phyloP scores from a whole-genome alignment of 2,797 vertebrate genomes.

The Diplodus sargus region DNA sequence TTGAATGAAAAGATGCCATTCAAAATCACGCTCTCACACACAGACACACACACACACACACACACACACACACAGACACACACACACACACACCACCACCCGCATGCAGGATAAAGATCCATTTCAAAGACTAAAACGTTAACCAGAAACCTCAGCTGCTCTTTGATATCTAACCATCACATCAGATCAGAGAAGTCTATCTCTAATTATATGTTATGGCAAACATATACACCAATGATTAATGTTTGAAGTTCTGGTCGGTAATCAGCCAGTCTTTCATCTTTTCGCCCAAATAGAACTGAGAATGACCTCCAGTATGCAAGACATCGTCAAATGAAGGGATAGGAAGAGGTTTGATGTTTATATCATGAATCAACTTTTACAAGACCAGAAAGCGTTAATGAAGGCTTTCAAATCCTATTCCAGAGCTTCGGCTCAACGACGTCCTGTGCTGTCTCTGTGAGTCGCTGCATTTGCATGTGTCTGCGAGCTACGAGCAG shows the following conservation, averaged over 20 bases:
- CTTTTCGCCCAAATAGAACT: slow-evolving; percentile 8
- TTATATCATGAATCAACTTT: slow-evolving; percentile 24
- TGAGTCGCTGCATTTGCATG: slow-evolving; percentile 20
- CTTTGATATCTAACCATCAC: slow-evolving; percentile 24
- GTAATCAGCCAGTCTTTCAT: slow-evolving; percentile 7
- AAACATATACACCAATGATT: slow-evolving; percentile 19
- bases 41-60: slow-evolving; percentile 9
- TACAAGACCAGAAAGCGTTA: slow-evolving; percentile 15
- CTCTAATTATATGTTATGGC: background rate
- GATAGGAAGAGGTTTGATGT: slow-evolving; percentile 5
- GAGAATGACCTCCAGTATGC: background rate
- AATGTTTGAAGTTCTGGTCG: slow-evolving; percentile 3
- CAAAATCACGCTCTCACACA: slow-evolving; percentile 7
- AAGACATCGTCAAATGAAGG: background rate
- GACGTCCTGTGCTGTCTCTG: slow-evolving; percentile 21
- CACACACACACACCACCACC: background rate
- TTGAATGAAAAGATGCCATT: slow-evolving; percentile 48
- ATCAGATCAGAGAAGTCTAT: slow-evolving; percentile 8
- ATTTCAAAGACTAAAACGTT: slow-evolving; percentile 37
- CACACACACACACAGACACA: slow-evolving; percentile 15
- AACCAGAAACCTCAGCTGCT: slow-evolving; percentile 8
- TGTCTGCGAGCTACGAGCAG: slow-evolving; percentile 36
- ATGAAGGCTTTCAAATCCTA: slow-evolving; percentile 24
- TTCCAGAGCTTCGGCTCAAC: slow-evolving; percentile 19
- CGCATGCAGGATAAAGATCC: slow-evolving; percentile 22